phyloP scores from a whole-genome alignment of 2,888 invertebrate species.

The Synergus gifuensis region DNA sequence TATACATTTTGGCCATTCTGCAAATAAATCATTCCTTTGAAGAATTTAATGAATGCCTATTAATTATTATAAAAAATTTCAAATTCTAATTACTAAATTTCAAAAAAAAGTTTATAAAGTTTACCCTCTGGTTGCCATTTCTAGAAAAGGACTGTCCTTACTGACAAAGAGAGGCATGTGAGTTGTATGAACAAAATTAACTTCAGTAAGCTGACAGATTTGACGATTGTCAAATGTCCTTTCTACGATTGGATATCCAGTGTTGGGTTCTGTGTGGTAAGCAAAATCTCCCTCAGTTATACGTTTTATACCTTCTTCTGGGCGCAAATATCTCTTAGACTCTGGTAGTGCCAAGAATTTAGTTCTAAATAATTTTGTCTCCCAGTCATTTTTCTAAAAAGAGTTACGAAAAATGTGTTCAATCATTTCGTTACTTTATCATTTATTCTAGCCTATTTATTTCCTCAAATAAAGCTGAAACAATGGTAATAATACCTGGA shows the following conservation, averaged over 20 bases:
- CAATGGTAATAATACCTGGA: constrained; percentile 31
- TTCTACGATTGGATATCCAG: constrained; percentile 68
- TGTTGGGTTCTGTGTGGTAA: constrained; percentile 70
- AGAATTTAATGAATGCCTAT: no score
- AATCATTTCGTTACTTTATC: neutral
- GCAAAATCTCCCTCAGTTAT: constrained; percentile 67
- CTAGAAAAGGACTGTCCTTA: constrained; percentile 67
- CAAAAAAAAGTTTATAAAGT: neutral
- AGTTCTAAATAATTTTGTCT: constrained; percentile 58
- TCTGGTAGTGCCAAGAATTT: constrained; percentile 65
- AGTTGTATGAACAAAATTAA: constrained; percentile 63
- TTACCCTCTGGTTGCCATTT: constrained; percentile 70
- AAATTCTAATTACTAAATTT: no score
- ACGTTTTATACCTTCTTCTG: constrained; percentile 65
- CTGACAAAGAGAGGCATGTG: constrained; percentile 57
- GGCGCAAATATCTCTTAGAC: constrained; percentile 60
- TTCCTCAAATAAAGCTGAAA: constrained; percentile 51
- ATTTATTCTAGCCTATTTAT: neutral
- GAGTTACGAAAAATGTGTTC: neutral
- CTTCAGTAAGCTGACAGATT: constrained; percentile 70
- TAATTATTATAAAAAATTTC: no score
- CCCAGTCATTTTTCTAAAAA: constrained; percentile 65
- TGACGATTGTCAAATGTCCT: constrained; percentile 65
- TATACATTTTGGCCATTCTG: constrained; percentile 65
- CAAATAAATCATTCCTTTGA: constrained; percentile 20